Evolutionary conservation across 2,888 invertebrate species (phyloP).

Genomic region (Drosophila demipolita): DNA sequence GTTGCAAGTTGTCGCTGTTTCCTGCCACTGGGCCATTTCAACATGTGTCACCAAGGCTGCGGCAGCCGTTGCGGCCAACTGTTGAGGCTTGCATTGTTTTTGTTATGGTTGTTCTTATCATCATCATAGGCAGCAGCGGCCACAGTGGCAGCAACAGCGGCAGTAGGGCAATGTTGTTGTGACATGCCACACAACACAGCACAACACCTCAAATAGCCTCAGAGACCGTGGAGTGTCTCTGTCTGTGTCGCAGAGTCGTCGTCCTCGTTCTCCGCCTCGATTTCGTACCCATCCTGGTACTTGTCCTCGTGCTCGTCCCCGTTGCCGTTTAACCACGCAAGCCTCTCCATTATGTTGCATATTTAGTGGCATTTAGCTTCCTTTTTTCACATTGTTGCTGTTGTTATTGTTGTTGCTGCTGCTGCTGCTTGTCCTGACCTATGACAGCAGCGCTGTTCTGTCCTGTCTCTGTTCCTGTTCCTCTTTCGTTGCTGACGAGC

Average conservation of each 20-base stretch:
- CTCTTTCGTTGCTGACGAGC: constrained; percentile 20
- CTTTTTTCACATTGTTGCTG: constrained; percentile 15
- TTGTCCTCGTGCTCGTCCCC: constrained; percentile 4
- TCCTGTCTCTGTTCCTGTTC: constrained; percentile 32
- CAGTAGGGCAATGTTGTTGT: constrained; percentile 64
- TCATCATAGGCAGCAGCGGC: constrained; percentile 30
- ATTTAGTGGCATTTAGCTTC: constrained; percentile 71
- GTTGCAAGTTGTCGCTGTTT: constrained; percentile 14
- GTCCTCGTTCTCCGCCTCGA: constrained; percentile 6
- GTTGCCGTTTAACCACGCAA: constrained; percentile 26
- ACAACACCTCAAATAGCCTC: constrained; percentile 28
- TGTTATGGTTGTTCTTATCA: constrained; percentile 23
- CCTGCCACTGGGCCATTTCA: constrained; percentile 24
- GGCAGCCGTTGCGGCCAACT: constrained; percentile 47
- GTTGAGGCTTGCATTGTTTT: constrained; percentile 46
- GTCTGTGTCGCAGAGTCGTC: constrained; percentile 1
- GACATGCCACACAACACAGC: constrained; percentile 58
- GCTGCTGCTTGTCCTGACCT: constrained; percentile 63
- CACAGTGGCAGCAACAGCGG: constrained; percentile 9
- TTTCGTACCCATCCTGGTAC: not conserved
- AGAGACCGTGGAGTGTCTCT: constrained; percentile 2
- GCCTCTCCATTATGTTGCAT: constrained; percentile 63
- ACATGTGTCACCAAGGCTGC: constrained; percentile 50
- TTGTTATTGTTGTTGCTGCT: constrained; percentile 21
- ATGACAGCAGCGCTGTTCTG: constrained; percentile 51